Evolutionary conservation across 2,797 vertebrate genomes (phyloP), one percentile per base, ranked within the genome.

Genomic region (Melanotaenia boesemani): DNA sequence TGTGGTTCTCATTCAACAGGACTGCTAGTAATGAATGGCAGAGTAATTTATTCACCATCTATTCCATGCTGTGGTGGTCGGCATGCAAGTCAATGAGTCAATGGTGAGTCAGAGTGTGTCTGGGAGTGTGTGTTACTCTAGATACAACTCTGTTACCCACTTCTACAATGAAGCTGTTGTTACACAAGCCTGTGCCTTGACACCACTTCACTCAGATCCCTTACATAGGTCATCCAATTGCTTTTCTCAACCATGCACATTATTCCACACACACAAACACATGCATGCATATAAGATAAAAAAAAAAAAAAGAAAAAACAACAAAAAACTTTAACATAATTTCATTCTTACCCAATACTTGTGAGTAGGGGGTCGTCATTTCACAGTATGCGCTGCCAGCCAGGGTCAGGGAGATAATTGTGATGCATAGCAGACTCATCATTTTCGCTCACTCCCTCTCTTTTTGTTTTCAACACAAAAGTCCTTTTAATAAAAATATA

Each of bases 371-470:
- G 39, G 3, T 77, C 48, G 10, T 58, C 44, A 74, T 72, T 64
- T 87, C 81, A 77, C 93, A 94, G 81, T 91, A 93, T 66, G 89
- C 95, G 78, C 90, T 94, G 88, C 94, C 95, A 92, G 94, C 95
- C 95, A 97, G 94, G 76, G 93, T 96, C 91, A 95, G 72, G 83
- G 92, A 94, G 90, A 97, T 91, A 81, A 98, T 92, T 92, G 95
- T 95, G 94, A 96, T 94, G 81, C 93, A 95, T 89, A 97, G 94
- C 82, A 97, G 91, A 88, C 71, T 94, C 84, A 89, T 96, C 97
- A 97, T 99, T 94, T 95, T 96, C 61, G 70, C 46, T 85, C 15
- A 28, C 46, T 72, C 63, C 70, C 60, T 81, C 72, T 76, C 57
- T 66, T 83, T 61, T 64, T 77, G 66, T 70, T 67, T 77, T 83